phyloP scores from a whole-genome alignment of 1,140 invertebrate genomes.

The Ips typographus region DNA sequence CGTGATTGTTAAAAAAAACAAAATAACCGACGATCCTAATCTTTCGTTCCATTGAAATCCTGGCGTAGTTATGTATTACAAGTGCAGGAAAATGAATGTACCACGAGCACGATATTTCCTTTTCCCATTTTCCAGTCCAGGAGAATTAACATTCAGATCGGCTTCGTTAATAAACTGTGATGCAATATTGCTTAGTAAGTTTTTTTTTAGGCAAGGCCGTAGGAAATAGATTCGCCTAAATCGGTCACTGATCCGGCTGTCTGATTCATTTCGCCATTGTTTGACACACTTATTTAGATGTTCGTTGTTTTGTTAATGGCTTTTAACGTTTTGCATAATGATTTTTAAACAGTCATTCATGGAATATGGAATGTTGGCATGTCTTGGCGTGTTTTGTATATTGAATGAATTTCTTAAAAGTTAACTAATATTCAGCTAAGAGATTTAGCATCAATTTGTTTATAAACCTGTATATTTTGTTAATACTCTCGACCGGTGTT shows the following conservation, averaged over 20 bases:
- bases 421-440: too few species aligned
- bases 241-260: constrained; percentile 6
- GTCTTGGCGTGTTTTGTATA: too few species aligned
- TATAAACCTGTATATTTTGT: too few species aligned
- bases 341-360: not conserved
- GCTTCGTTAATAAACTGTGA: not conserved
- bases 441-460: too few species aligned
- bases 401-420: too few species aligned
- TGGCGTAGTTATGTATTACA: too few species aligned
- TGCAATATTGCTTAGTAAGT: constrained; percentile 4
- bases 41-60: too few species aligned
- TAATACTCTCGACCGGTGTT: too few species aligned
- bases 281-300: constrained; percentile 14
- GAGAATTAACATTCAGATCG: too few species aligned
- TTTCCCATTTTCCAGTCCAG: not conserved
- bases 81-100: not conserved
- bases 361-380: not conserved
- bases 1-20: too few species aligned
- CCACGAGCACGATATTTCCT: not conserved
- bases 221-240: constrained; percentile 7
- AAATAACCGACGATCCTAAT: too few species aligned
- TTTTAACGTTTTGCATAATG: constrained; percentile 4
- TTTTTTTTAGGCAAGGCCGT: constrained; percentile 9
- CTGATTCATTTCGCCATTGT: constrained; percentile 9
- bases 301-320: not conserved